Percentiles rank a stretch among this genome's conserved stretches.
Conservation (phyloP, 2,113 vertebrate genomes). For the Haemorhous mexicanus region DNA sequence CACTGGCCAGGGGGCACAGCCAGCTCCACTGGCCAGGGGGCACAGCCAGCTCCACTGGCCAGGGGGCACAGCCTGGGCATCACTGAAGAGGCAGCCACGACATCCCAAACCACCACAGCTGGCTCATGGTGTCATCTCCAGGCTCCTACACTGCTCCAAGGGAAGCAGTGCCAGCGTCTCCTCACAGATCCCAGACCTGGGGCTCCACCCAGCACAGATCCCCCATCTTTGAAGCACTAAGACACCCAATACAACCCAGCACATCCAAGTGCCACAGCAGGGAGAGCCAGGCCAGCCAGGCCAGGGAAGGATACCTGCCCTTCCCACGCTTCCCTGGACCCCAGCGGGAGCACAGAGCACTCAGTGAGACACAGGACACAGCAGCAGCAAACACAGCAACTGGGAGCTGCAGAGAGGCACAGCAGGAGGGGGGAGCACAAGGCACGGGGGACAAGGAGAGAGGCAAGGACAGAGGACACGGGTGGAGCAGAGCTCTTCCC, state of each 20-base stretch:
- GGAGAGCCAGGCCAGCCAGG: background rate
- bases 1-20: too few species aligned
- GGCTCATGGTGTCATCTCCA: fast-evolving
- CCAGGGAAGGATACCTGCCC: background rate
- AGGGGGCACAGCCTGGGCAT: background rate
- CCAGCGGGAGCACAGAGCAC: background rate
- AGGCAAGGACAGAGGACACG: background rate
- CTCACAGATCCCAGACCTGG: background rate
- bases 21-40: too few species aligned
- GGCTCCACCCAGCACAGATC: background rate
- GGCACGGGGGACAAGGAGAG: background rate
- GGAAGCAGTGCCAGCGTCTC: fast-evolving
- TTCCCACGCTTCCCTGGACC: fast-evolving
- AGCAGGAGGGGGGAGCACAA: background rate
- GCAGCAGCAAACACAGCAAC: background rate
- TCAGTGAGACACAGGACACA: background rate
- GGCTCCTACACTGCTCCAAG: background rate
- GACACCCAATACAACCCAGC: background rate
- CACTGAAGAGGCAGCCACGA: fast-evolving
- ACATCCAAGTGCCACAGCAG: background rate
- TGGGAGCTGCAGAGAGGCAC: background rate
- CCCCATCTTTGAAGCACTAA: background rate
- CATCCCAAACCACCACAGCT: fast-evolving
- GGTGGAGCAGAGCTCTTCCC: background rate
- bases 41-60: background rate